Base-by-base conservation (phyloP, 2,888 invertebrate species). In the Scaeva pyrastri region DNA sequence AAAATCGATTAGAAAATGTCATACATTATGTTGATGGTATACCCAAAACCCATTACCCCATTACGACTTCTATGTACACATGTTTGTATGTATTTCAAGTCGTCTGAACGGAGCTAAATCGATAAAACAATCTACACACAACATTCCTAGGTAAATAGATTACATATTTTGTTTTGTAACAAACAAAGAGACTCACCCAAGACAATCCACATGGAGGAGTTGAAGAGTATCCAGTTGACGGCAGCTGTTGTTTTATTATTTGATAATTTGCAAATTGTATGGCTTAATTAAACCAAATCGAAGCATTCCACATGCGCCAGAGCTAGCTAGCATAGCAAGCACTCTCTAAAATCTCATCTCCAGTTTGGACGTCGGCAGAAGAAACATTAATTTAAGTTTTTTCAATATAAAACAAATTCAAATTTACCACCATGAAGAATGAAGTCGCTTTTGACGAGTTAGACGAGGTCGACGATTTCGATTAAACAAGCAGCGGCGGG, bases 351-450 rank as follows among this genome's bases (percentile, higher is more conserved):
- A 85, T 81, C 82, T 86, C 71, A 77, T 86, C 48, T 66, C 77
- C 71, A 58, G 64, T 86, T 85, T 85, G 50, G n/a, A n/a, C 31
- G 12, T 48, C 48, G 31, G 74, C 86, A 78, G 82, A 86, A 86
- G 82, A 86, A 86, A 86, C 58, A 82, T 82, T 86, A 82, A 70
- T 82, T 86, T 81, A 84, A 68, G 45, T 58, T 43, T 72, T 55
- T 43, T 73, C 58, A 75, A 77, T 77, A 58, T 31, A 77, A 76
- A 76, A 74, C 58, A 88, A 88, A 78, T 82, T 74, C 88, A 86
- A 89, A 91, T 89, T 91, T 91, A 91, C 91, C 91, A 90, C 90
- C 91, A 89, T 72, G 4, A 31, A 66, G 16, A 64, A 45, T 36
- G 77, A 48, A 31, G 56, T 66, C 41, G 31, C 21, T 7, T 58